Evolutionary conservation across 2,888 invertebrate species (phyloP), one percentile per base, ranked within the genome.

Genomic region (Drosophila anceps): DNA sequence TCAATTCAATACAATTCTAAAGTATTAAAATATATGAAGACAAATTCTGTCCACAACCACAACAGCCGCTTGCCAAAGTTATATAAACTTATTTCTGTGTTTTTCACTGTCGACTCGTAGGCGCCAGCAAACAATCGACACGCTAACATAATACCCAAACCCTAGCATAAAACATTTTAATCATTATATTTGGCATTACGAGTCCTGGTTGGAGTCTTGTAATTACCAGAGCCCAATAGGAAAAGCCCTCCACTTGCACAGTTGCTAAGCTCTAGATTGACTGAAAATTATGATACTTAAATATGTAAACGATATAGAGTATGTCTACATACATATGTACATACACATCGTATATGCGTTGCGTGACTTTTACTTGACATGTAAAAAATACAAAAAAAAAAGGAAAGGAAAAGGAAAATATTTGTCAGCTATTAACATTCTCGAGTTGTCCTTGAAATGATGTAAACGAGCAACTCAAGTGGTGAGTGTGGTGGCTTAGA

Each of bases 301-400:
- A 13, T 33, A 24, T 10, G 41, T 33, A 37, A 29, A 18, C 10
- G 18, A 24, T 31, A 31, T 18, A 27, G 24, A 4, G n/a, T 58
- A 46, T 46, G n/a, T 53, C 20, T 20, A n/a, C 31, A 50, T 54
- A 15, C 31, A 24, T 13, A 33, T 39, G 46, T 39, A 31, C n/a
- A 6, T 2, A 10, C 46, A 27, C 46, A 57, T 61, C 24, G 58
- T 15, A 24, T 66, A 59, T 9, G 41, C 37, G 13, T 37, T 67
- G 79, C 82, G 81, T 79, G 79, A 67, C 73, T 70, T 55, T 60
- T 24, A 51, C 50, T 27, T 43, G 7, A 50, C 58, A 43, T 54
- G 29, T 33, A 24, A 3, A 50, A 7, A 63, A 29, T n/a, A 7
- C 15, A 43, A 33, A 13, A 48, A 33, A 31, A 15, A 53, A 18